Percentiles rank a stretch among this genome's conserved stretches.
Conservation (phyloP, 2,888 invertebrate species). For the Drosophila parthenogenetica region DNA sequence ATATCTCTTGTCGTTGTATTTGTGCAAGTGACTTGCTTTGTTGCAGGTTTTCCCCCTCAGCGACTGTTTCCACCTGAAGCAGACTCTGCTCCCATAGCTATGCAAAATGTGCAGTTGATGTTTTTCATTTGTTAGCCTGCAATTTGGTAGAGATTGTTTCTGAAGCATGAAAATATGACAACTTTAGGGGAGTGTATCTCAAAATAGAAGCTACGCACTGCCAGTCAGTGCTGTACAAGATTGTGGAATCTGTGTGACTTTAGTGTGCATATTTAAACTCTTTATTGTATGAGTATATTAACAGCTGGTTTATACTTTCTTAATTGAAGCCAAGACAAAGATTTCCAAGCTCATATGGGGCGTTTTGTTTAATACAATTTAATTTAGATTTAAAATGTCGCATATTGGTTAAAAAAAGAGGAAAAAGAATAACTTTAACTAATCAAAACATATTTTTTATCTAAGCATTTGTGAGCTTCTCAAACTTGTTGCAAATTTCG, state of each 20-base stretch:
- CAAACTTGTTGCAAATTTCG: background rate
- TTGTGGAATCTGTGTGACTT: background rate
- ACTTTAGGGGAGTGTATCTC: conserved; percentile 24
- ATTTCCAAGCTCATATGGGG: too few relatives aligned
- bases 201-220: conserved; percentile 12
- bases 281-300: too few relatives aligned
- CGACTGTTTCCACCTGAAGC: conserved; percentile 1
- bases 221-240: conserved; percentile 2
- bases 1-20: background rate
- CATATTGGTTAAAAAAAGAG: too few relatives aligned
- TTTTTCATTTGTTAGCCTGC: conserved; percentile 35
- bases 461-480: background rate
- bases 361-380: too few relatives aligned
- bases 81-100: background rate
- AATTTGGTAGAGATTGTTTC: conserved; percentile 48
- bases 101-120: conserved; percentile 35
- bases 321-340: too few relatives aligned
- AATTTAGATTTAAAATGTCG: too few relatives aligned
- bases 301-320: too few relatives aligned
- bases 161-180: conserved; percentile 43
- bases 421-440: too few relatives aligned
- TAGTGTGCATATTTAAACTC: background rate
- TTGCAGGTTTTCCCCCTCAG: background rate
- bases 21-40: conserved; percentile 20
- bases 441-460: background rate